Conservation (phyloP, 2,113 vertebrate species). For the Podocnemis expansa region DNA sequence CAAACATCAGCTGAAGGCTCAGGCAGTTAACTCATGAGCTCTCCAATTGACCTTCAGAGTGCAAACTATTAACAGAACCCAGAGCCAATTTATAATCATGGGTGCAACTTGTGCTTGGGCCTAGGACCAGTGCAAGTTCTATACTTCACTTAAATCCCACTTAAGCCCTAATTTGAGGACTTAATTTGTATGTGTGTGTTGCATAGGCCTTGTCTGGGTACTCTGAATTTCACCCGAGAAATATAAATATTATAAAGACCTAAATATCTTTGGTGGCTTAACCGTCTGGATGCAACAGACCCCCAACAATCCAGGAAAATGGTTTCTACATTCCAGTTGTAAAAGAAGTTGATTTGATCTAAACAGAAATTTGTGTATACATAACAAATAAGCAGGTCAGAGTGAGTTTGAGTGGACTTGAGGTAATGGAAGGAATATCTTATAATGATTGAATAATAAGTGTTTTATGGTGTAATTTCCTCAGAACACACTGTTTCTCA, state of each 20-base stretch:
- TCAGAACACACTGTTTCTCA: neutral
- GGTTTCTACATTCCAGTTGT: neutral
- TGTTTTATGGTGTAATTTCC: neutral
- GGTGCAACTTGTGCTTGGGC: neutral
- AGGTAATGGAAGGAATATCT: neutral
- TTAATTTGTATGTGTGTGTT: neutral
- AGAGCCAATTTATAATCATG: neutral
- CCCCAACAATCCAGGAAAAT: neutral
- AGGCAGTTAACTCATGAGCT: neutral
- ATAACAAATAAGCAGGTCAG: neutral
- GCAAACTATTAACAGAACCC: neutral
- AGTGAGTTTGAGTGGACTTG: neutral
- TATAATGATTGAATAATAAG: neutral
- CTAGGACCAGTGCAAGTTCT: neutral
- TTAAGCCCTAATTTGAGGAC: neutral
- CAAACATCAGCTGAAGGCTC: neutral
- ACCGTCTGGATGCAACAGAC: neutral
- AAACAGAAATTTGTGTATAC: neutral
- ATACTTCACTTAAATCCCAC: neutral
- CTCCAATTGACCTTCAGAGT: neutral
- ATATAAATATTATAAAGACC: neutral
- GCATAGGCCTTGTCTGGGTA: neutral
- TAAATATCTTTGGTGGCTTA: neutral
- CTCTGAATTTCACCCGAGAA: conserved; percentile 5
- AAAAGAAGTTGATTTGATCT: neutral